Evolutionary conservation across 2,113 vertebrate genomes (phyloP).

Genomic region (Poicephalus meyeri): DNA sequence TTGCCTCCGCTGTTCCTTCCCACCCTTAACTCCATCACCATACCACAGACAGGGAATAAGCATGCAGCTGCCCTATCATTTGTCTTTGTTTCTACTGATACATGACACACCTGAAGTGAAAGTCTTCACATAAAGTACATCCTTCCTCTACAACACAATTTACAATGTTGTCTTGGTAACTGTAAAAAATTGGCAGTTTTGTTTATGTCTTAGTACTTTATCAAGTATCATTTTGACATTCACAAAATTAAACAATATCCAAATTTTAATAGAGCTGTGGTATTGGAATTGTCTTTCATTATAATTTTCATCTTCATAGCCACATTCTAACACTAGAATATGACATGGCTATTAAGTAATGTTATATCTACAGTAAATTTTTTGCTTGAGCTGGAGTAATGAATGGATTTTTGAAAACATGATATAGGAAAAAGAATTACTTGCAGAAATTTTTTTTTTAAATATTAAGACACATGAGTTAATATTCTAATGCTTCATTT

Average conservation of each 20-base stretch:
- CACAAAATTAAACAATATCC: neutral
- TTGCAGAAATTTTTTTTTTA: neutral
- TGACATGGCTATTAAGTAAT: neutral
- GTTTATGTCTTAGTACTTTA: neutral
- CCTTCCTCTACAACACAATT: neutral
- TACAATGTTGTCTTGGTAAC: neutral
- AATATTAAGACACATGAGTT: neutral
- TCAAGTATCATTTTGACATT: neutral
- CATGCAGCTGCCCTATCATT: neutral
- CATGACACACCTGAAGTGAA: neutral
- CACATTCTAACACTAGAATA: neutral
- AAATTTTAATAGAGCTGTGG: neutral
- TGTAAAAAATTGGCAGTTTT: neutral
- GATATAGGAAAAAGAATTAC: neutral
- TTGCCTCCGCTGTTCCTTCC: neutral
- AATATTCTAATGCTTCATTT: neutral
- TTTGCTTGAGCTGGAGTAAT: neutral
- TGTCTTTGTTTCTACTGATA: neutral
- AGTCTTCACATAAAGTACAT: neutral
- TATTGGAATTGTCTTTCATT: neutral
- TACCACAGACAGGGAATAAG: neutral
- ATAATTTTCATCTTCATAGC: neutral
- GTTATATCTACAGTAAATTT: neutral
- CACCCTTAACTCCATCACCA: neutral
- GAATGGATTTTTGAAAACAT: neutral